These are phyloP conservation scores for Sebastiscus albofasciatus DNA, from an alignment of 2,797 vertebrate species.

Conservation along the genomic window DNA sequence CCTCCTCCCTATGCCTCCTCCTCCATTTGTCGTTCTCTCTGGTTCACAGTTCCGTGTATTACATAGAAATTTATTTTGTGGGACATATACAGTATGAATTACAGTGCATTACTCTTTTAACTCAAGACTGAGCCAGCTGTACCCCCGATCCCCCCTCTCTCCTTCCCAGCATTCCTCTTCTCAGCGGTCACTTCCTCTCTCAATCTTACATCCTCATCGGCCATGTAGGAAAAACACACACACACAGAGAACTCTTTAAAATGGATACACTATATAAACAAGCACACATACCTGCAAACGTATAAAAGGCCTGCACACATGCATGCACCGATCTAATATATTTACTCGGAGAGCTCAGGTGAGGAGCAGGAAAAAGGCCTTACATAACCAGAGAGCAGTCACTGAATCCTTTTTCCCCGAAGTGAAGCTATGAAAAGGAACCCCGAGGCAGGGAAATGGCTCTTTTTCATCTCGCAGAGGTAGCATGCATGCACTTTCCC, in stretches of 20 bases:
- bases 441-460: slow-evolving; percentile 21
- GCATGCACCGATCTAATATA: not conserved
- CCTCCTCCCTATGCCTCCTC: too few species aligned
- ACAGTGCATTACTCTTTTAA: not conserved
- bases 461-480: slow-evolving; percentile 42
- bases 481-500: slow-evolving; percentile 50
- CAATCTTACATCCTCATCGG: slow-evolving; percentile 62
- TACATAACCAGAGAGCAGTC: slow-evolving; percentile 44
- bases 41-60: too few species aligned
- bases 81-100: too few species aligned
- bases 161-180: slow-evolving; percentile 73
- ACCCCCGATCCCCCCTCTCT: not conserved
- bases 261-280: not conserved
- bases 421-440: slow-evolving; percentile 45
- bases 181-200: slow-evolving; percentile 75
- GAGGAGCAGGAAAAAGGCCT: slow-evolving; percentile 26
- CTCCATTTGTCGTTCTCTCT: too few species aligned
- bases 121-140: slow-evolving; percentile 18
- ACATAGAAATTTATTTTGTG: too few species aligned
- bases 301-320: slow-evolving; percentile 2
- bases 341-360: slow-evolving; percentile 42
- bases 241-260: not conserved
- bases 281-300: slow-evolving; percentile 1
- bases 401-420: slow-evolving; percentile 18
- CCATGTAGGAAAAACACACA: slow-evolving; percentile 19